Evolutionary conservation across 2,113 vertebrate species (phyloP).

Genomic region (Seriola dumerili): DNA sequence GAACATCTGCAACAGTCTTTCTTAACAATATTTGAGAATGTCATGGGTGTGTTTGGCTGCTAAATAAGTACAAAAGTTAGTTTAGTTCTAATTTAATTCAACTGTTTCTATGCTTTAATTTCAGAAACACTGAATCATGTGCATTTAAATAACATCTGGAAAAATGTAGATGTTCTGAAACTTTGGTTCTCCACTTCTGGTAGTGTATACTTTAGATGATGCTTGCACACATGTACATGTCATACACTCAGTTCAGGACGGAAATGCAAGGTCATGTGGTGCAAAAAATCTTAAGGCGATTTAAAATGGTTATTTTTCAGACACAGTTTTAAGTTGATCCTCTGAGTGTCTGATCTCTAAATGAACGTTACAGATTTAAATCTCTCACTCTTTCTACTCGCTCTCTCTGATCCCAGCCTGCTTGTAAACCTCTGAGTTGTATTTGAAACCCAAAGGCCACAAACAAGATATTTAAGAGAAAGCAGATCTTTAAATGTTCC

Average conservation of each 20-base stretch:
- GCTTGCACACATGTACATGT: neutral
- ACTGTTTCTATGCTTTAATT: too few species aligned
- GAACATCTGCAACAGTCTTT: too few species aligned
- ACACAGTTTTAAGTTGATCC: slow-evolving; percentile 74
- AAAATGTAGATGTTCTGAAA: too few species aligned
- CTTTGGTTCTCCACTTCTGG: too few species aligned
- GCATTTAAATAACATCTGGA: too few species aligned
- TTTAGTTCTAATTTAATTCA: too few species aligned
- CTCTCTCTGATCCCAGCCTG: slow-evolving; percentile 54
- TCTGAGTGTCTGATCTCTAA: slow-evolving; percentile 71
- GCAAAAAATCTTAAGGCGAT: slow-evolving; percentile 52
- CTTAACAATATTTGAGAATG: too few species aligned
- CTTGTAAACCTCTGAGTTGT: slow-evolving; percentile 67
- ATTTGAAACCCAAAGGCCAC: slow-evolving; percentile 67
- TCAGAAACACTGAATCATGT: too few species aligned
- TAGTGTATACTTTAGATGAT: neutral
- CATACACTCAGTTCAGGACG: slow-evolving; percentile 10
- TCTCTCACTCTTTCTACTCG: slow-evolving; percentile 23
- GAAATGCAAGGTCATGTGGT: slow-evolving; percentile 46
- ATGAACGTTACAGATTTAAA: slow-evolving; percentile 72
- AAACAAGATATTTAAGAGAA: slow-evolving; percentile 57
- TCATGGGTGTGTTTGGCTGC: too few species aligned
- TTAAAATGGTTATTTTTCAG: slow-evolving; percentile 64
- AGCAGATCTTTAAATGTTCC: slow-evolving; percentile 61
- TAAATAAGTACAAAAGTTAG: too few species aligned